phyloP scores from a whole-genome alignment of 2,113 vertebrate genomes.

The Clinocottus analis region DNA sequence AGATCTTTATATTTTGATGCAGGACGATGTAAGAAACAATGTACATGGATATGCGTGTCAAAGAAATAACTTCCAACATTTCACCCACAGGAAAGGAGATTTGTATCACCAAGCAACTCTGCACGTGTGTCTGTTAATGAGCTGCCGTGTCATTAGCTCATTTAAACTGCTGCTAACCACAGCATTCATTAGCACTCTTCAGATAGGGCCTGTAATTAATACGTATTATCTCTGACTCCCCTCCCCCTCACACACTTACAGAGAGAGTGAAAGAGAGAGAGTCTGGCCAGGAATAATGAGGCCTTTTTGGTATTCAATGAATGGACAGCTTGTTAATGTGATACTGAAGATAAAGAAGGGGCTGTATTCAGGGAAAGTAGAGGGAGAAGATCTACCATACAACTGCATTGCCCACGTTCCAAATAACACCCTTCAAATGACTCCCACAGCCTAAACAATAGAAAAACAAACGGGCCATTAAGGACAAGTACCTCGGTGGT shows the following conservation, averaged over 20 bases:
- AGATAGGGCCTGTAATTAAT: constrained; percentile 81
- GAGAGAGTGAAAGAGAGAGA: no score
- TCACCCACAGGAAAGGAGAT: constrained; percentile 52
- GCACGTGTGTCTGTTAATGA: constrained; percentile 61
- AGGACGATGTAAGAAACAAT: constrained; percentile 24
- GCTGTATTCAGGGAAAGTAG: constrained; percentile 59
- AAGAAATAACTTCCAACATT: constrained; percentile 51
- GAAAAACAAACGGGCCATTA: constrained; percentile 43
- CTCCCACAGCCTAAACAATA: constrained; percentile 60
- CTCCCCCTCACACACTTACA: neutral
- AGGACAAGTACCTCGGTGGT: constrained; percentile 38
- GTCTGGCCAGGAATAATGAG: no score
- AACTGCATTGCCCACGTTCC: constrained; percentile 61
- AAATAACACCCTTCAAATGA: constrained; percentile 76
- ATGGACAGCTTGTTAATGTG: constrained; percentile 76
- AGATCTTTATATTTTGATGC: neutral
- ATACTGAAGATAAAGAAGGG: constrained; percentile 71
- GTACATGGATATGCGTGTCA: constrained; percentile 6
- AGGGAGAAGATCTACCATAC: constrained; percentile 68
- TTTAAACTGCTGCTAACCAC: constrained; percentile 77
- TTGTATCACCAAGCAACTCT: constrained; percentile 49
- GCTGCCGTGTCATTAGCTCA: constrained; percentile 77
- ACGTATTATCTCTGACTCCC: constrained; percentile 75
- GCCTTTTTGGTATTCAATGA: constrained; percentile 77
- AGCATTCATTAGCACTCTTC: constrained; percentile 79